phyloP scores from a whole-genome alignment of 2,888 invertebrate genomes.

The Leptinotarsa rubiginosa region DNA sequence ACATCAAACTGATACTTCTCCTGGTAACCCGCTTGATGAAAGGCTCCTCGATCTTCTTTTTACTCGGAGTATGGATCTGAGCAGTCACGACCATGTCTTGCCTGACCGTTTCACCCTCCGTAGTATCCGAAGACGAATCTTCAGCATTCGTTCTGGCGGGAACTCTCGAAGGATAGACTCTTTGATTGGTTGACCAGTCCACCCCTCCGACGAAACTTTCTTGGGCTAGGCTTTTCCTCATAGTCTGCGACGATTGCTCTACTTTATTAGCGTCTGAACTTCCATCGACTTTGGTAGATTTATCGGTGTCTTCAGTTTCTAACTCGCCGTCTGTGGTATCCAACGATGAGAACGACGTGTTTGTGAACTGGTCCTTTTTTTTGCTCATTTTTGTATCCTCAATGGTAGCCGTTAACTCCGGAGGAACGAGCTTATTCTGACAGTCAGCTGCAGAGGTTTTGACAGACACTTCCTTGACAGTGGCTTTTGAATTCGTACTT shows the following conservation, averaged over 20 bases:
- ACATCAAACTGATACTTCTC: conserved; percentile 30
- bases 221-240: background rate
- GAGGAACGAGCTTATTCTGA: background rate
- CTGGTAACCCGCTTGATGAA: conserved; percentile 34
- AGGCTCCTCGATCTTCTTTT: conserved; percentile 23
- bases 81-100: conserved; percentile 40
- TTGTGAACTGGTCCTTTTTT: conserved; percentile 27
- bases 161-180: background rate
- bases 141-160: background rate
- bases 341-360: conserved; percentile 14
- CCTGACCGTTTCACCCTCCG: conserved; percentile 32
- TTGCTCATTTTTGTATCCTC: background rate
- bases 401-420: background rate
- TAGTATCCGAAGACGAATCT: conserved; percentile 35
- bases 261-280: background rate
- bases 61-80: conserved; percentile 34
- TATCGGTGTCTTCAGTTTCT: background rate
- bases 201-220: background rate
- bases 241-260: background rate
- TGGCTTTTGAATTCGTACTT: background rate
- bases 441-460: background rate
- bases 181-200: background rate
- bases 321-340: background rate
- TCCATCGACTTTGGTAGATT: background rate
- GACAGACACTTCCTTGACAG: background rate